These are phyloP conservation scores for Temnothorax curvispinosus DNA, from an alignment of 1,140 invertebrate species.

Conservation along the genomic window DNA sequence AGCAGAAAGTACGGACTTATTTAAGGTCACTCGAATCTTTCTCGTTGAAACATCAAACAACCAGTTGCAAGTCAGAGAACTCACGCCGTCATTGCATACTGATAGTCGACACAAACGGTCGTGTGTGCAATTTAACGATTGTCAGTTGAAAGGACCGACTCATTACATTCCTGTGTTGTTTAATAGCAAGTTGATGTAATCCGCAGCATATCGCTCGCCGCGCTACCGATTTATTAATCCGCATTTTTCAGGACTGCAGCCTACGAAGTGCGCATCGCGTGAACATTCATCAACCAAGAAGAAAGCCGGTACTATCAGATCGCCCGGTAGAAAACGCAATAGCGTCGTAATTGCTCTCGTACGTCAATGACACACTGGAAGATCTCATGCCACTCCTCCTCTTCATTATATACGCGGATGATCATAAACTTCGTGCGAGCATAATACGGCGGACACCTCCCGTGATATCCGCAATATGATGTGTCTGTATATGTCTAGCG, in stretches of 20 bases:
- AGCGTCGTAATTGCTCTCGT: conserved; percentile 66
- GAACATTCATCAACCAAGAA: conserved; percentile 34
- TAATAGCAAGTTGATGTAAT: conserved; percentile 54
- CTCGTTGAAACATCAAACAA: conserved; percentile 5
- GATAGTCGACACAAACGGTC: conserved; percentile 25
- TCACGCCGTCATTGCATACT: neutral
- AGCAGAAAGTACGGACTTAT: neutral
- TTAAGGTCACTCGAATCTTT: neutral
- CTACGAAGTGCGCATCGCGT: neutral
- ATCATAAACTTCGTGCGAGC: conserved; percentile 18
- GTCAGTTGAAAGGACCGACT: conserved; percentile 3
- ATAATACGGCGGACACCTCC: conserved; percentile 21
- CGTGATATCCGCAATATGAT: conserved; percentile 8
- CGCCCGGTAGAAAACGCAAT: conserved; percentile 63
- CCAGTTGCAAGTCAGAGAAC: neutral
- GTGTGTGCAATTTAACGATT: conserved; percentile 35
- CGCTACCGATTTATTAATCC: conserved; percentile 65
- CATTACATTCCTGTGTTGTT: conserved; percentile 51
- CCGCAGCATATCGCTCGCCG: conserved; percentile 21
- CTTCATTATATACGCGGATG: conserved; percentile 43
- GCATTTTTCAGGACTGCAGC: conserved; percentile 49
- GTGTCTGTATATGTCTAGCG: neutral
- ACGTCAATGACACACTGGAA: conserved; percentile 64
- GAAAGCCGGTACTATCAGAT: conserved; percentile 72
- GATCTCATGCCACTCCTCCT: conserved; percentile 50